Evolutionary conservation across 2,888 invertebrate species (phyloP), one percentile per base, ranked within the genome.

Genomic region (Gortyna flavago): DNA sequence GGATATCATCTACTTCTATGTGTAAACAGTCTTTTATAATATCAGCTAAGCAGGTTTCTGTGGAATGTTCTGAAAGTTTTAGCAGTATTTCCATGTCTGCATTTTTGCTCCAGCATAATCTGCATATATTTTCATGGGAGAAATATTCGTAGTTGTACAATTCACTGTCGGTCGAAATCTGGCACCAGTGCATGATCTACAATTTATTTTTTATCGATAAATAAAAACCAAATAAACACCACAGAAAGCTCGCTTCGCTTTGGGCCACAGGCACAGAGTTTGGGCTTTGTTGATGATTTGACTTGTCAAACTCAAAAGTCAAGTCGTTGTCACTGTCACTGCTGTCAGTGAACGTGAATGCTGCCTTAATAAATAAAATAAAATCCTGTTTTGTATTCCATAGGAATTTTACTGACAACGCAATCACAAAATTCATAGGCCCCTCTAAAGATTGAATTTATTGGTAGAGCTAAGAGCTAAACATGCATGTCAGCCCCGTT

Each of bases 71-170:
- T 25, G 80, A 72, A 11, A 76, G 73, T 82, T 88, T 86, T 4
- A 82, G 74, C 13, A 89, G 80, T 68, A 94, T 82, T 80, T 93
- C 92, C 48, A 72, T 89, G 16, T 85, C 85, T 4, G 93, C 93
- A 72, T 94, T 90, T 82, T 85, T 91, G 57, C 85, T 89, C 95
- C 95, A 96, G 83, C 96, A 96, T 13, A 96, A 84, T 82, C 96
- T 90, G 76, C 96, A 96, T 0, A 96, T 91, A 69, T 95, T 91
- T 16, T 91, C 89, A 86, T 93, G 91, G 64, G 91, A 87, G 80
- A 96, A 95, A 85, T 95, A 96, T 79, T 96, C 93, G 69, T 90
- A 92, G 8, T 88, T 93, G 81, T 93, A 95, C 9, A 87, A 21
- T 76, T 92, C 90, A 81, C 85, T 89, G 35, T 93, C 82, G 7